Conservation (phyloP, 2,797 vertebrate genomes). For the Odontamblyopus lacepedii region DNA sequence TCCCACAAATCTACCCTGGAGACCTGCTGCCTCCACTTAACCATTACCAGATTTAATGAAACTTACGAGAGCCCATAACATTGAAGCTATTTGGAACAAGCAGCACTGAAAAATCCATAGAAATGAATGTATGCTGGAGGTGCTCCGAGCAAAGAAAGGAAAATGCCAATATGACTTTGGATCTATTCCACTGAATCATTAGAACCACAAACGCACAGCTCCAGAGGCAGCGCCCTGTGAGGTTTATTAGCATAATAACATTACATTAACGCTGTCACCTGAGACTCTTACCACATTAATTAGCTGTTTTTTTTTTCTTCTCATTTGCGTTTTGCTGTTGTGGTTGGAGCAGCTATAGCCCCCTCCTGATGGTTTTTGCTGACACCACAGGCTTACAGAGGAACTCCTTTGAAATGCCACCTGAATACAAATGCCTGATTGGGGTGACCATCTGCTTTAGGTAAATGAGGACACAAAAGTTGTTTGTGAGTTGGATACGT, state of each 20-base stretch:
- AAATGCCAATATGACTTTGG: constrained; percentile 36
- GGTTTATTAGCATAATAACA: constrained; percentile 53
- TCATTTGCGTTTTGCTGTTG: constrained; percentile 38
- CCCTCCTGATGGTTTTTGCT: constrained; percentile 46
- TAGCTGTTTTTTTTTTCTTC: constrained; percentile 34
- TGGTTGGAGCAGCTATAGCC: constrained; percentile 23
- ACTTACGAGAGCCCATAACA: constrained; percentile 23
- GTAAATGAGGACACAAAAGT: constrained; percentile 35
- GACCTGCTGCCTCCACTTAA: constrained; percentile 12
- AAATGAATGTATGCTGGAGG: constrained; percentile 29
- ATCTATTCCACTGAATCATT: constrained; percentile 40
- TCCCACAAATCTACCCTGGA: constrained; percentile 20
- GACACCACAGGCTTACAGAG: constrained; percentile 41
- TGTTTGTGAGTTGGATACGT: constrained; percentile 24
- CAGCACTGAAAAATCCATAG: constrained; percentile 37
- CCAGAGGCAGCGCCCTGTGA: constrained; percentile 9
- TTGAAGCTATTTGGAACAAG: constrained; percentile 29
- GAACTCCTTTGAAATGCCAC: constrained; percentile 17
- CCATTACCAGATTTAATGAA: constrained; percentile 29
- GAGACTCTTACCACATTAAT: constrained; percentile 59
- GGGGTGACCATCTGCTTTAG: constrained; percentile 38
- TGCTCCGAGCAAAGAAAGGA: constrained; percentile 25
- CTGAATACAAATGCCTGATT: constrained; percentile 25
- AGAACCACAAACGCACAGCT: constrained; percentile 32
- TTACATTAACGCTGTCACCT: constrained; percentile 51